Percentiles rank a stretch among this genome's conserved stretches.
Conservation (phyloP, 2,888 invertebrate genomes). For the Patella depressa region DNA sequence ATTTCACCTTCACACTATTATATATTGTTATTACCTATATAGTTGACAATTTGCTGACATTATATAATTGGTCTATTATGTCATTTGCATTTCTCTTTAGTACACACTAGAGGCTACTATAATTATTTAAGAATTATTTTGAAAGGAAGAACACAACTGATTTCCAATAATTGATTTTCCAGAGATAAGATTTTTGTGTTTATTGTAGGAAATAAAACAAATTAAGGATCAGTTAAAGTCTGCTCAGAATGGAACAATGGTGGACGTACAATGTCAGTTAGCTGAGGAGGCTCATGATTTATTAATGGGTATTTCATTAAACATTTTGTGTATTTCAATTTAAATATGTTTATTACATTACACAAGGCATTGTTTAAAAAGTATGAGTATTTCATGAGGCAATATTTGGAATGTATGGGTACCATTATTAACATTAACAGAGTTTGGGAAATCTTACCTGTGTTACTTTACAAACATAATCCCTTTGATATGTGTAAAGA, state of each 20-base stretch:
- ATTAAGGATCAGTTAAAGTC: slow-evolving; percentile 59
- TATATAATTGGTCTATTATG: neutral
- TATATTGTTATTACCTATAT: no score
- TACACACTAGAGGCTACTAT: neutral
- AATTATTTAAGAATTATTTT: neutral
- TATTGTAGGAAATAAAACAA: slow-evolving; percentile 61
- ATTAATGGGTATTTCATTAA: slow-evolving; percentile 56
- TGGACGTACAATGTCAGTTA: slow-evolving; percentile 69
- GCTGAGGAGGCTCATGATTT: slow-evolving; percentile 67
- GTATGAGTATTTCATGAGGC: no score
- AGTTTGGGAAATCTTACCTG: no score
- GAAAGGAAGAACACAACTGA: neutral
- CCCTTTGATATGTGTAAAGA: neutral
- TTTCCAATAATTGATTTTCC: no score
- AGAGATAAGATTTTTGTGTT: neutral
- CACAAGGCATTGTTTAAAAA: no score
- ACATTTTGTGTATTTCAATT: no score
- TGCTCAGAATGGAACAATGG: slow-evolving; percentile 53
- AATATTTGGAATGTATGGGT: no score
- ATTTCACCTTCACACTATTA: no score
- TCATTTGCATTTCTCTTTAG: neutral
- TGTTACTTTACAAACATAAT: neutral
- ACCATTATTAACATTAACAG: no score
- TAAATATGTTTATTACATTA: no score
- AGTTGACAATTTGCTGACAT: no score